Percentiles rank a stretch among this genome's conserved stretches.
These are phyloP conservation scores for Orchesella cincta DNA, from an alignment of 1,140 invertebrate genomes.

Conservation along the genomic window DNA sequence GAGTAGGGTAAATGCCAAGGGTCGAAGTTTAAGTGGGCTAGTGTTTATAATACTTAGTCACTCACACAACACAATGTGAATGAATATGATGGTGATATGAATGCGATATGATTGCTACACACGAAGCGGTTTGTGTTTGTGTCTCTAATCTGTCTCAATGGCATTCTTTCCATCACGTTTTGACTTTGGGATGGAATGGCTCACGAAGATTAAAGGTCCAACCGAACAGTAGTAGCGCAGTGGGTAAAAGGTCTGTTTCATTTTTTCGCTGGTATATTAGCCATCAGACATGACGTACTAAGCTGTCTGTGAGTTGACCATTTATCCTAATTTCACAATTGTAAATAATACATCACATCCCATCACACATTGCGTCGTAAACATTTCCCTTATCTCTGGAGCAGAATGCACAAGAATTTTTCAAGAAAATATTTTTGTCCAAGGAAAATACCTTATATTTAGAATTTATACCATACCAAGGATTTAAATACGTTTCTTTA, in stretches of 20 bases:
- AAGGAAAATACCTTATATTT: too few relatives aligned
- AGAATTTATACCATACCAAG: too few relatives aligned
- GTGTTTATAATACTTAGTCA: too few relatives aligned
- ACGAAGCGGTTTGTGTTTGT: not conserved
- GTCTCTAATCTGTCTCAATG: slow-evolving; percentile 6
- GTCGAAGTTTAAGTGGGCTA: slow-evolving; percentile 25
- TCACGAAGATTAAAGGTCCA: slow-evolving; percentile 20
- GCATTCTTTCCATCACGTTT: slow-evolving; percentile 5
- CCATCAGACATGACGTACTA: not conserved
- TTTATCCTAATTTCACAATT: not conserved
- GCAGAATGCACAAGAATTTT: too few relatives aligned
- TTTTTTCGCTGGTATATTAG: not conserved
- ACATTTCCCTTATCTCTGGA: too few relatives aligned
- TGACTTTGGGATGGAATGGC: not conserved
- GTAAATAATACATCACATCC: too few relatives aligned
- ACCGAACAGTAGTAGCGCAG: not conserved
- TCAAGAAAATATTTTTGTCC: too few relatives aligned
- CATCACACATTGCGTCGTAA: too few relatives aligned
- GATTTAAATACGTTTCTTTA: too few relatives aligned
- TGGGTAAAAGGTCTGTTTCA: not conserved
- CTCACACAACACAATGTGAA: too few relatives aligned
- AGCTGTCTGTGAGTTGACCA: slow-evolving; percentile 16
- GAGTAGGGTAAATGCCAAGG: slow-evolving; percentile 16
- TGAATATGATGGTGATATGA: too few relatives aligned
- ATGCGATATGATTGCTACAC: not conserved